Evolutionary conservation across 2,888 invertebrate genomes (phyloP).

Genomic region (Drosophila paucipuncta): DNA sequence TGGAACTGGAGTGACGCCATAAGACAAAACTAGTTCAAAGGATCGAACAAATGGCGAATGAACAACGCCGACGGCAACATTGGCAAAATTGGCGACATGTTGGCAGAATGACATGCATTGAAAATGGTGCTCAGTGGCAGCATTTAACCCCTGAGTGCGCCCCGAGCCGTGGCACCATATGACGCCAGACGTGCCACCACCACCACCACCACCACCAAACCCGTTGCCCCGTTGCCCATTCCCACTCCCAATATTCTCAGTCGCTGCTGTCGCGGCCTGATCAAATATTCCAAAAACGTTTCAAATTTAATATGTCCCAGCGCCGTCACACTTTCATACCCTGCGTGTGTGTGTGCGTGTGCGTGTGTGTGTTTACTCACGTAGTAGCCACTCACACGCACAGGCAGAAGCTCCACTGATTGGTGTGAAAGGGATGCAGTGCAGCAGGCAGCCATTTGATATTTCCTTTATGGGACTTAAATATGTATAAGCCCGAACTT

Average conservation of each 20-base stretch:
- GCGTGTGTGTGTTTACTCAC: slow-evolving; percentile 13
- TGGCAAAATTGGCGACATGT: slow-evolving; percentile 30
- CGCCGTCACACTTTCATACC: slow-evolving; percentile 36
- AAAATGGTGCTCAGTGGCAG: slow-evolving; percentile 42
- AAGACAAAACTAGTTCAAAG: not conserved
- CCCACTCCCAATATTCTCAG: slow-evolving; percentile 29
- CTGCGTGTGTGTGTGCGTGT: not conserved
- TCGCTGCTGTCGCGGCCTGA: slow-evolving; percentile 56
- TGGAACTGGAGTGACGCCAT: not conserved
- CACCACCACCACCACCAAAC: slow-evolving; percentile 17
- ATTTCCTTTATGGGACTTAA: slow-evolving; percentile 78
- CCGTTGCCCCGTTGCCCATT: slow-evolving; percentile 11
- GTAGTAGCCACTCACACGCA: slow-evolving; percentile 31
- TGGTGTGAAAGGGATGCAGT: slow-evolving; percentile 48
- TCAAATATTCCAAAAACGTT: slow-evolving; percentile 83
- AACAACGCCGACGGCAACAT: slow-evolving; percentile 31
- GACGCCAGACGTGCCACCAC: slow-evolving; percentile 42
- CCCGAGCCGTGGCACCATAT: slow-evolving; percentile 39
- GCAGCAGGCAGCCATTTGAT: slow-evolving; percentile 60
- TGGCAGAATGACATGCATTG: slow-evolving; percentile 10
- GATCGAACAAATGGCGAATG: not conserved
- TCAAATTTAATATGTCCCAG: slow-evolving; percentile 80
- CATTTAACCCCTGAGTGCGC: slow-evolving; percentile 44
- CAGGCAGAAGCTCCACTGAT: slow-evolving; percentile 27
- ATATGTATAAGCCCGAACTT: slow-evolving; percentile 74